These are phyloP conservation scores for Chionomys nivalis DNA, from an alignment of 2,113 vertebrate genomes.

Conservation along the genomic window DNA sequence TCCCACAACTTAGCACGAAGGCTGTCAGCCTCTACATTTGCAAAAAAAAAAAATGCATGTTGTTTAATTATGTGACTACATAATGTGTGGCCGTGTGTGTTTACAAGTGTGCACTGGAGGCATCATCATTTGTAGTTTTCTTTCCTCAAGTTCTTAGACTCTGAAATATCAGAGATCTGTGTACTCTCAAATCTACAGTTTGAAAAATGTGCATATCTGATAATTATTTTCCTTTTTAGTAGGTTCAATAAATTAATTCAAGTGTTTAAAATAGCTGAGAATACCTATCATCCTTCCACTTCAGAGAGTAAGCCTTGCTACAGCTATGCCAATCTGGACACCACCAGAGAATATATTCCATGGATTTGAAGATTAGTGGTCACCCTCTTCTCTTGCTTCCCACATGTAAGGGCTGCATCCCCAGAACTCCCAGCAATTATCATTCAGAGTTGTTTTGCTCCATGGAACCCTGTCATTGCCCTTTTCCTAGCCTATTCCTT, in stretches of 20 bases:
- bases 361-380: accelerated
- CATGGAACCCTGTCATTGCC: accelerated
- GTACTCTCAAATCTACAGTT: background rate
- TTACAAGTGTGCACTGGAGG: background rate
- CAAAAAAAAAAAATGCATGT: background rate
- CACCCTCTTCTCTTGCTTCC: background rate
- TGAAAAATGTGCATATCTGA: background rate
- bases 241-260: background rate
- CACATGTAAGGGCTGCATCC: background rate
- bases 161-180: background rate
- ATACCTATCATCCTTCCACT: background rate
- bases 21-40: background rate
- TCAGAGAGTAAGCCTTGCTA: background rate
- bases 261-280: background rate
- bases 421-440: accelerated
- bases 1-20: background rate
- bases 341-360: background rate
- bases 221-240: background rate
- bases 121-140: background rate
- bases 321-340: background rate
- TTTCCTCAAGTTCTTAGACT: background rate
- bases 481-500: background rate
- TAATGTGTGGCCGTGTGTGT: background rate
- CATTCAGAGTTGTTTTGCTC: background rate
- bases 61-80: background rate